Conservation (phyloP, 2,888 invertebrate species). For the Platerodrilus igneus region DNA sequence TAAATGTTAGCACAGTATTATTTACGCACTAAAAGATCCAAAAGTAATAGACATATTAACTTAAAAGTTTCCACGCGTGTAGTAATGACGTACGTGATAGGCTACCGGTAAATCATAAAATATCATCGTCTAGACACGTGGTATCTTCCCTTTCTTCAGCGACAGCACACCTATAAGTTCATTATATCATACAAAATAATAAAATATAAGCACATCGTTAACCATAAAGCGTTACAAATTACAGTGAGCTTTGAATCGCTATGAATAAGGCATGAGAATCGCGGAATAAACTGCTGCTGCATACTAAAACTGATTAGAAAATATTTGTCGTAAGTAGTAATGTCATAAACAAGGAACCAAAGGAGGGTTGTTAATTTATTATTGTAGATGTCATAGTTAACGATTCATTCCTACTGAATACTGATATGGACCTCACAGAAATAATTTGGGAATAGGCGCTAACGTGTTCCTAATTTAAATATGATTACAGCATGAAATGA, state of each 20-base stretch:
- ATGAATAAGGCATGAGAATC: conserved; percentile 45
- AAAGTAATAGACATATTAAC: conserved; percentile 20
- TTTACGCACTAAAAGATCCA: too few species aligned
- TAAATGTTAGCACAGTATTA: too few species aligned
- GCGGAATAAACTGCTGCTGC: conserved; percentile 35
- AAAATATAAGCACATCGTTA: conserved; percentile 41
- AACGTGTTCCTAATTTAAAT: too few species aligned
- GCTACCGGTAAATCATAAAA: conserved; percentile 23
- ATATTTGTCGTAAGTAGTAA: conserved; percentile 39
- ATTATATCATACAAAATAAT: conserved; percentile 37
- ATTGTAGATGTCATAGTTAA: conserved; percentile 47
- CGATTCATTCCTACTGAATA: conserved; percentile 42
- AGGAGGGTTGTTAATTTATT: conserved; percentile 47
- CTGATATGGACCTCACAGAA: conserved; percentile 44
- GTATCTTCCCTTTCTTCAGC: conserved; percentile 25
- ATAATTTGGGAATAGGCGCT: too few species aligned
- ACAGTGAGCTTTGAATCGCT: conserved; percentile 38
- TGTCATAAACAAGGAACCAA: conserved; percentile 33
- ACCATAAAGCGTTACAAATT: conserved; percentile 45
- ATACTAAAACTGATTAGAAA: conserved; percentile 35
- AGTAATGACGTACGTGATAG: conserved; percentile 23
- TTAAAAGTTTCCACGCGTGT: conserved; percentile 22
- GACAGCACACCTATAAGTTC: conserved; percentile 33
- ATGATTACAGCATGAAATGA: too few species aligned
- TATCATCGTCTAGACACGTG: conserved; percentile 32